These are phyloP conservation scores for Archivesica marissinica DNA, from an alignment of 1,140 invertebrate genomes.

Conservation along the genomic window DNA sequence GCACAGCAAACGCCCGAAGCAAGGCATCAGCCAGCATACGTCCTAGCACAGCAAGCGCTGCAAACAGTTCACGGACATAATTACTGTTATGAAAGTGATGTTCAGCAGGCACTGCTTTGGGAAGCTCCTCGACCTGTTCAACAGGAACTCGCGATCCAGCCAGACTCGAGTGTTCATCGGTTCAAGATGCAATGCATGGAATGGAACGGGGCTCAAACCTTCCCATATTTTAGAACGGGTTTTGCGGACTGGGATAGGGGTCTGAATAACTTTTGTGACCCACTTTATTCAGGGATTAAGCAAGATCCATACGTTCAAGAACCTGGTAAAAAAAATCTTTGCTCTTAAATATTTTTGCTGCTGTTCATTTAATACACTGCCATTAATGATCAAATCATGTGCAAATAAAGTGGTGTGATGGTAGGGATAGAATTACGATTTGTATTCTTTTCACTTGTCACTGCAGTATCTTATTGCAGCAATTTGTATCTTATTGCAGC, in stretches of 20 bases:
- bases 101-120: not conserved
- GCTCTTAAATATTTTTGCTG: too few relatives aligned
- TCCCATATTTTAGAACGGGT: not conserved
- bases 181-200: not conserved
- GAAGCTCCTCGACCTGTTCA: not conserved
- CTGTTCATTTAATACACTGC: too few relatives aligned
- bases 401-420: too few relatives aligned
- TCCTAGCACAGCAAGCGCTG: not conserved
- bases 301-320: not conserved
- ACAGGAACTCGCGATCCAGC: not conserved
- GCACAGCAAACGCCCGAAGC: not conserved
- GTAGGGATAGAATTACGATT: too few relatives aligned
- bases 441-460: too few relatives aligned
- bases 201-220: not conserved
- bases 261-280: not conserved
- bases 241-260: not conserved
- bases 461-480: too few relatives aligned
- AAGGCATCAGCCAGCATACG: not conserved
- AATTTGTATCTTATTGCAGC: too few relatives aligned
- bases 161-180: not conserved
- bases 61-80: not conserved
- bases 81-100: not conserved
- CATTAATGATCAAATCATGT: too few relatives aligned
- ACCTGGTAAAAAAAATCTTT: constrained; percentile 16
- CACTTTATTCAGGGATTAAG: not conserved